A percentile compares a stretch with the other conserved stretches of the same genome.
phyloP scores from a whole-genome alignment of 2,113 vertebrate species.

The Chlamydotis undulata region DNA sequence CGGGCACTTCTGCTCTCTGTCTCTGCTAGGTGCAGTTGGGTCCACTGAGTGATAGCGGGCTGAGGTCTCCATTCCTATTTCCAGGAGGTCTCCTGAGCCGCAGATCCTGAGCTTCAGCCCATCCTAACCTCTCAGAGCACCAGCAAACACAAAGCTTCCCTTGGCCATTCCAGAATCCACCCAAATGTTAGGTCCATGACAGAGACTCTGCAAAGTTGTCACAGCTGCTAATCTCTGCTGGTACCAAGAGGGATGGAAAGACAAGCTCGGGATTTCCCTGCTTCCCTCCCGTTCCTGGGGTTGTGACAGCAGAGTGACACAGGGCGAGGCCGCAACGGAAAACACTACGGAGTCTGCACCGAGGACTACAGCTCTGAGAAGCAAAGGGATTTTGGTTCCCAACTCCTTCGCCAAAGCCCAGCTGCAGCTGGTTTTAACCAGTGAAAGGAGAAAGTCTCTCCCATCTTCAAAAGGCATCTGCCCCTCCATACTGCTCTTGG shows the following conservation, averaged over 20 bases:
- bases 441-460: not conserved
- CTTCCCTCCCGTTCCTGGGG: not conserved
- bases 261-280: not conserved
- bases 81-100: not conserved
- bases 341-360: fast-evolving
- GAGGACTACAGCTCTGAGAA: fast-evolving
- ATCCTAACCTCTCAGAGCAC: not conserved
- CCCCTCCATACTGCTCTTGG: not conserved
- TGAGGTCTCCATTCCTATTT: not conserved
- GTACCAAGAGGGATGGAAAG: not conserved
- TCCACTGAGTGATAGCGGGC: not conserved
- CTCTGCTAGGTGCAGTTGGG: not conserved
- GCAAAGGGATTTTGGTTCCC: not conserved
- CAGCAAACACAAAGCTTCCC: not conserved
- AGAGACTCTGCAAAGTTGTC: not conserved
- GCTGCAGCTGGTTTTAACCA: not conserved
- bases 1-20: not conserved
- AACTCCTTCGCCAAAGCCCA: fast-evolving
- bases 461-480: not conserved
- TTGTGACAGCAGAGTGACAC: not conserved
- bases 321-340: not conserved
- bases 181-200: not conserved
- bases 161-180: not conserved
- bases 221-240: not conserved
- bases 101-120: not conserved